phyloP scores from a whole-genome alignment of 2,888 invertebrate species.

The Oxyscelio sp. region DNA sequence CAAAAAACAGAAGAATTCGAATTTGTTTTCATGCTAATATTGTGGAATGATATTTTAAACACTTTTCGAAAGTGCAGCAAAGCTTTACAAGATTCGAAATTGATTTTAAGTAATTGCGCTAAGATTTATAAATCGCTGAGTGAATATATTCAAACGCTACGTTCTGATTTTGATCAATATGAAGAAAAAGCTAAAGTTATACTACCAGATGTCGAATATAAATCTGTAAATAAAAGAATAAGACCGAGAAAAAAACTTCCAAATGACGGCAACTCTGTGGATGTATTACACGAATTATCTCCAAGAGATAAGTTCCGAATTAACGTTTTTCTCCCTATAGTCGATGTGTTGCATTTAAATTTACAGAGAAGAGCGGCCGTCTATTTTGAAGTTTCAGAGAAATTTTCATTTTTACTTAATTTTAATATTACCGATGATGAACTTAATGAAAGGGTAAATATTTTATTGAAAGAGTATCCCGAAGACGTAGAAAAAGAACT shows the following conservation, averaged over 20 bases:
- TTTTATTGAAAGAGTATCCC: too few species aligned
- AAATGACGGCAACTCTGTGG: not conserved
- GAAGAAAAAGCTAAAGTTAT: not conserved
- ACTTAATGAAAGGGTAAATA: too few species aligned
- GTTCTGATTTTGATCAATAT: not conserved
- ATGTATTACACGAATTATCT: constrained; percentile 1
- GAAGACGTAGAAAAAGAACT: constrained; percentile 5
- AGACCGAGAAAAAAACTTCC: not conserved
- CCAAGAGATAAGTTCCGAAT: constrained; percentile 11
- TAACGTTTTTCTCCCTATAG: constrained; percentile 2
- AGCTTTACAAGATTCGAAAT: constrained; percentile 2
- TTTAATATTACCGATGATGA: too few species aligned
- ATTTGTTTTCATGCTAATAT: constrained; percentile 4
- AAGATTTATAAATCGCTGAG: constrained; percentile 14
- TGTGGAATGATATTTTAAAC: constrained; percentile 19
- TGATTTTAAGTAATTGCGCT: constrained; percentile 11
- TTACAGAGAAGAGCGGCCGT: not conserved
- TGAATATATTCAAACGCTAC: not conserved
- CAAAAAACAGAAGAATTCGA: constrained; percentile 13
- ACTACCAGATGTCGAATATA: not conserved
- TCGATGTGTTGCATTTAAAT: constrained; percentile 3
- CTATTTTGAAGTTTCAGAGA: too few species aligned
- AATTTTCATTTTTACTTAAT: too few species aligned
- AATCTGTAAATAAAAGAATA: not conserved
- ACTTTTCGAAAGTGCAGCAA: constrained; percentile 8